Percentiles rank a stretch among this genome's conserved stretches.
These are phyloP conservation scores for Eulemur mongoz DNA, from an alignment of 2,797 vertebrate species.

Conservation along the genomic window DNA sequence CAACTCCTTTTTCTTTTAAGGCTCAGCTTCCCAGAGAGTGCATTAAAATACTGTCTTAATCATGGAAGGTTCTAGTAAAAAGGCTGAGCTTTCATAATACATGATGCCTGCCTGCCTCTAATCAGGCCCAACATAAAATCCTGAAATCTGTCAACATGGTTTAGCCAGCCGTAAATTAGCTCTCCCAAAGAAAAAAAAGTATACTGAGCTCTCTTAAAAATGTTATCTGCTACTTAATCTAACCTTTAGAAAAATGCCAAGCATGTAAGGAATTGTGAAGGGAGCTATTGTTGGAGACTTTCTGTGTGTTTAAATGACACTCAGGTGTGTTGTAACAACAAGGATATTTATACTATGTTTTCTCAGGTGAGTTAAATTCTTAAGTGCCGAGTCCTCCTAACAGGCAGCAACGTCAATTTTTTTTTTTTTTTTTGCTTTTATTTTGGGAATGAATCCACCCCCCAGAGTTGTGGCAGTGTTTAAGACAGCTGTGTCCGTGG, in stretches of 20 bases:
- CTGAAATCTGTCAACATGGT: constrained; percentile 83
- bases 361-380: constrained; percentile 79
- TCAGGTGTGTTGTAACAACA: constrained; percentile 80
- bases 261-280: constrained; percentile 86
- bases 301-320: constrained; percentile 75
- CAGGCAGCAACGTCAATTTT: not conserved
- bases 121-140: constrained; percentile 81
- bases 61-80: constrained; percentile 79
- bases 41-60: constrained; percentile 85
- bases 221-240: constrained; percentile 86
- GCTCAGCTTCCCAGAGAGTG: constrained; percentile 84
- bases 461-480: not conserved
- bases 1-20: constrained; percentile 86
- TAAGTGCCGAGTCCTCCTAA: constrained; percentile 61
- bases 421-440: not conserved
- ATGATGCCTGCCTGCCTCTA: constrained; percentile 75
- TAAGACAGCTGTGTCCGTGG: constrained; percentile 29
- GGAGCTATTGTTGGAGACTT: constrained; percentile 80
- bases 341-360: constrained; percentile 76
- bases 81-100: constrained; percentile 75
- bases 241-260: constrained; percentile 87
- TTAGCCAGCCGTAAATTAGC: constrained; percentile 84
- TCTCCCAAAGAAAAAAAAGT: constrained; percentile 70
- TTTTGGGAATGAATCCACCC: not conserved
- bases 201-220: constrained; percentile 78